Evolutionary conservation across 1,140 invertebrate species (phyloP), one percentile per base, ranked within the genome.

Genomic region (Orius insidiosus): DNA sequence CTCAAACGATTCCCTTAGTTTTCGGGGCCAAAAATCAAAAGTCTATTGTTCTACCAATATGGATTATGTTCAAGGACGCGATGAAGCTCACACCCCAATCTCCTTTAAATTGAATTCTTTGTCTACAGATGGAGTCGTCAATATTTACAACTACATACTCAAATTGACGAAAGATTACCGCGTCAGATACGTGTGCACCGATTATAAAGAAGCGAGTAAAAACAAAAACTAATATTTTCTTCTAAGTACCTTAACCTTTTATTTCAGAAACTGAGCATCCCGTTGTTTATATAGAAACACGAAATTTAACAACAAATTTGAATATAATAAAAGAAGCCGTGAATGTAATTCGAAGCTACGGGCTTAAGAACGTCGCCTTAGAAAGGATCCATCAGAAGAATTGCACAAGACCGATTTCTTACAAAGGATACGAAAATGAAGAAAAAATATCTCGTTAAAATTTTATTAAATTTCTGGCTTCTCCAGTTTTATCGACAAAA

Each of bases 151-250:
- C 16, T 48, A 18, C 40, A 34, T 43, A 2, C 14, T 48, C 11
- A 13, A 42, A 18, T 18, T 48, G 15, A 48, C 40, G 3, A 39
- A 24, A 10, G 39, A 42, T 1, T 48, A 43, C 31, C 42, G 47
- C 34, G 47, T 48, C 13, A 16, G 47, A n/a, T 48, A 48, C 37
- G 41, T 48, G 5, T 48, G 47, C 24, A 48, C 24, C 2, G 40
- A 48, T 16, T 18, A 35, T 15, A 24, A 30, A 9, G 3, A 15
- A 32, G 34, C 36, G 1, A 34, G 46, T 47, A 32, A 41, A 37
- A 40, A 6, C 14, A 24, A 10, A 40, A 18, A 24, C 9, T 36
- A 36, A 36, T 4, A 36, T 36, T 33, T n/a, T 33, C n/a, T n/a
- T n/a, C 32, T 33, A n/a, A 6, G 32, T 33, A 33, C 32, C 6